A percentile compares a stretch with the other conserved stretches of the same genome.
Evolutionary conservation across 2,888 invertebrate genomes (phyloP).

Genomic region (Pristionchus mayeri): DNA sequence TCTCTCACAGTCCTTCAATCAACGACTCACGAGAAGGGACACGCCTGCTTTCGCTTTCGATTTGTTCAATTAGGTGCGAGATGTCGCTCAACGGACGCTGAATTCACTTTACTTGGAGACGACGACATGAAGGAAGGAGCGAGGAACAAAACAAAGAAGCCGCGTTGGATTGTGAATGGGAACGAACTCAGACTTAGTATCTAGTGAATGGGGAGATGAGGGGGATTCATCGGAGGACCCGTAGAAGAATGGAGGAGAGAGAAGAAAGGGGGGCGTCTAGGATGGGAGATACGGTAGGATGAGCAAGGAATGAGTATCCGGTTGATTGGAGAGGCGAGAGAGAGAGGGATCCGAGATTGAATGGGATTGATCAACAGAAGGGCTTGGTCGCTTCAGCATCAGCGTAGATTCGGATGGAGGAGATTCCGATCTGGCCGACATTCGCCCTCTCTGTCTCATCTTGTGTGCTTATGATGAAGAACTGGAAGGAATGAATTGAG

Average conservation of each 20-base stretch:
- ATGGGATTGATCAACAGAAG: conserved; percentile 55
- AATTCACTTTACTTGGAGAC: conserved; percentile 29
- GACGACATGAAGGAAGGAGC: background rate
- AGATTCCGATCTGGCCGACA: conserved; percentile 64
- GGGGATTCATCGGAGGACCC: conserved; percentile 32
- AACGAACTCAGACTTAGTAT: background rate
- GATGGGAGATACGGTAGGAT: conserved; percentile 23
- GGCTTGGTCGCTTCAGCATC: conserved; percentile 60
- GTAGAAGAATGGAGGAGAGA: background rate
- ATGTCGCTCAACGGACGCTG: conserved; percentile 4
- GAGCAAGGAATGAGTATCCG: conserved; percentile 39
- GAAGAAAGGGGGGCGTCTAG: background rate
- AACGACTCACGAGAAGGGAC: background rate
- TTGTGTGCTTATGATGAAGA: conserved; percentile 62
- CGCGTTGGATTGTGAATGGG: conserved; percentile 16
- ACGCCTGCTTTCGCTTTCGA: conserved; percentile 23
- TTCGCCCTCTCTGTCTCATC: conserved; percentile 56
- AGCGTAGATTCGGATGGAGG: conserved; percentile 60
- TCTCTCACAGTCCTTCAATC: conserved; percentile 29
- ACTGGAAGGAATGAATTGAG: conserved; percentile 44
- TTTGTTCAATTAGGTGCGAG: conserved; percentile 28
- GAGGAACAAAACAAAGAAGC: background rate
- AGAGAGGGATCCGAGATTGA: conserved; percentile 34
- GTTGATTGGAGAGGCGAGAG: conserved; percentile 18
- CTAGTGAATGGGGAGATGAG: background rate